Evolutionary conservation across 1,140 invertebrate genomes (phyloP), one percentile per base, ranked within the genome.

Genomic region (Drosophila tristis): DNA sequence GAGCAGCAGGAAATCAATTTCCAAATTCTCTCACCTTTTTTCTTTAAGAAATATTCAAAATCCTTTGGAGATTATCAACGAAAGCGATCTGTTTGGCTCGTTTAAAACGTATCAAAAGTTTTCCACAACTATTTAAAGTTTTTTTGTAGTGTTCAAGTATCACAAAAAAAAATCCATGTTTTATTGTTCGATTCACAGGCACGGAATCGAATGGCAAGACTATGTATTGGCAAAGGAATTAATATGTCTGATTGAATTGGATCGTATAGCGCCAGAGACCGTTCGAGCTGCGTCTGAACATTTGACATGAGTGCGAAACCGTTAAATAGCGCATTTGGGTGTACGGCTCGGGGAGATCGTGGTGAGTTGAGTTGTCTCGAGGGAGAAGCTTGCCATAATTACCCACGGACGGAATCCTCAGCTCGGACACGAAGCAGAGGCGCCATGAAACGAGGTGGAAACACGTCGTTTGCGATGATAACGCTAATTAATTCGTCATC

Each of bases 231-330:
- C 50, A 53, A 57, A 35, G 13, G 6, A 31, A 16, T 4, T 4
- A 25, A 25, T 25, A 25, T 25, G 23, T 44, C 47, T 57, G 65
- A 70, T 70, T 70, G 53, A 68, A 47, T 70, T 68, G 16, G n/a
- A 44, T 31, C 64, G 55, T 55, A 50, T 75, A 42, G 57, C 35
- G 43, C 16, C 70, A 45, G 47, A 49, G 44, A 57, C 54, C 58
- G 79, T 57, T 78, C 75, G 43, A 75, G 44, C 78, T 75, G 78
- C 63, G 60, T 84, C 75, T 84, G 80, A 84, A 54, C 63, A 48
- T 56, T 75, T 59, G 44, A 26, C 55, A 54, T 66, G 56, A 54
- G 23, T 50, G 75, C 80, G 74, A 55, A 44, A 53, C 60, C 62
- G 48, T 84, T 84, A 84, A 84, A 84, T 77, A 70, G 64, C 45